Evolutionary conservation across 2,797 vertebrate genomes (phyloP).

Genomic region (Rousettus madagascariensis): DNA sequence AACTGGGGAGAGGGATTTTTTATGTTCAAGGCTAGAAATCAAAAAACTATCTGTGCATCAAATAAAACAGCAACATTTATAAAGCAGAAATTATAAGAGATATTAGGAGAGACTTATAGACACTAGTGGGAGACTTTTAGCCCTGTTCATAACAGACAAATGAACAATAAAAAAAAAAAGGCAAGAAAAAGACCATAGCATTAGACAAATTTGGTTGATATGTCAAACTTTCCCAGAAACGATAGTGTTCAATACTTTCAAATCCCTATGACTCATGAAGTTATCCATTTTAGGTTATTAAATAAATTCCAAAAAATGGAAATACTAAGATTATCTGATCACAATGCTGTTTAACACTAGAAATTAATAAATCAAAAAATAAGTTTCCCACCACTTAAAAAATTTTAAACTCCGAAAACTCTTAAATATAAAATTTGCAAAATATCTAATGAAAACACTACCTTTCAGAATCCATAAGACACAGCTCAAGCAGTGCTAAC

Average conservation of each 20-base stretch:
- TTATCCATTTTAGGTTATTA: background rate
- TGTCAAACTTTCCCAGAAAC: background rate
- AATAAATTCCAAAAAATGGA: background rate
- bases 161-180: background rate
- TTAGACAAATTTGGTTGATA: background rate
- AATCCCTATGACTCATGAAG: background rate
- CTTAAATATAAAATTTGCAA: background rate
- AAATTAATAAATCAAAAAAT: conserved; percentile 27
- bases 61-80: background rate
- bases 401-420: background rate
- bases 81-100: background rate
- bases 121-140: background rate
- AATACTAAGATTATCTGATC: background rate
- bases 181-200: background rate
- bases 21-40: background rate
- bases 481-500: background rate
- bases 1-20: background rate
- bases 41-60: background rate
- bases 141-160: background rate
- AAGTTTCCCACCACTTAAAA: background rate
- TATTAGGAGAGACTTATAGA: background rate
- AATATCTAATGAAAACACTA: background rate
- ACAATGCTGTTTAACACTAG: background rate
- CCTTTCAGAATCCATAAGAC: background rate
- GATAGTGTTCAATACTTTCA: background rate